Percentiles rank a stretch among this genome's conserved stretches.
phyloP scores from a whole-genome alignment of 2,797 vertebrate species.

The Sebastes dallii region DNA sequence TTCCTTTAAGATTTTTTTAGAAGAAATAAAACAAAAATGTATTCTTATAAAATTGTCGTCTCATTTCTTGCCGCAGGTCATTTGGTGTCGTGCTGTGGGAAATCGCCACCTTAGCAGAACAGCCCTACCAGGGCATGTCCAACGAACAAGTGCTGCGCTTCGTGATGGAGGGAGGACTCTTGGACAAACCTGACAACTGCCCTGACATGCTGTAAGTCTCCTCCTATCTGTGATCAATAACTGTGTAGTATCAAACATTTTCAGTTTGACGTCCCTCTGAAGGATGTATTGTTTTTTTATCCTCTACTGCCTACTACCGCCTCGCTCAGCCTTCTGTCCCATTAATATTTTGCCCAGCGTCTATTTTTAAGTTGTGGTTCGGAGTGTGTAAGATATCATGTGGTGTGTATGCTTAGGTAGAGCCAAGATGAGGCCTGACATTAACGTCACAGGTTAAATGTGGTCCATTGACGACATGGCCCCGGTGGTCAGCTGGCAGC shows the following conservation, averaged over 20 bases:
- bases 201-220: conserved; percentile 95
- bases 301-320: not conserved
- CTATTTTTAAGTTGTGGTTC: conserved; percentile 68
- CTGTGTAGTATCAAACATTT: not conserved
- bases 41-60: not conserved
- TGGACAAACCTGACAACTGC: conserved; percentile 98
- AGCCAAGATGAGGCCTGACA: conserved; percentile 65
- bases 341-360: conserved; percentile 32
- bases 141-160: conserved; percentile 99
- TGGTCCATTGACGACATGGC: conserved; percentile 67
- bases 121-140: conserved; percentile 99
- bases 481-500: conserved; percentile 52
- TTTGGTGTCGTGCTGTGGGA: conserved; percentile 99
- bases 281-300: conserved; percentile 35
- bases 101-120: conserved; percentile 94
- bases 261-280: not conserved
- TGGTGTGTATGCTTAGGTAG: conserved; percentile 47
- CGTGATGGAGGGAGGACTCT: conserved; percentile 97
- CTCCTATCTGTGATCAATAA: not conserved
- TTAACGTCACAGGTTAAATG: conserved; percentile 82
- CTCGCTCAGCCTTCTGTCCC: conserved; percentile 1
- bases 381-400: conserved; percentile 57
- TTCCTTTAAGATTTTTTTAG: not conserved
- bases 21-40: not conserved
- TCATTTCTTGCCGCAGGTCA: conserved; percentile 74